Conservation (phyloP, 1,140 invertebrate species). For the Harlomillsia oculata region DNA sequence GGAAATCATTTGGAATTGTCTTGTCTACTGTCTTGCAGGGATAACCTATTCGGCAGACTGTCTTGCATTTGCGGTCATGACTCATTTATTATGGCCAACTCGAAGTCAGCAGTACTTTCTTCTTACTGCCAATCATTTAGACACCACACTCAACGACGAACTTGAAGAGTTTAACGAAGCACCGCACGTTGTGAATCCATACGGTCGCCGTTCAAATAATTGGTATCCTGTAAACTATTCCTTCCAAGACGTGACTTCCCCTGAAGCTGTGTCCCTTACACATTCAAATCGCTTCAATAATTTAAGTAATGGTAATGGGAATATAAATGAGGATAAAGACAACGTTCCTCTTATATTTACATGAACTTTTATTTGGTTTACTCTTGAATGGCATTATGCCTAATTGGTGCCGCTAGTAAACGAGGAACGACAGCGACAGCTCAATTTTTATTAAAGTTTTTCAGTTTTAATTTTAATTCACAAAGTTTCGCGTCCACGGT, state of each 20-base stretch:
- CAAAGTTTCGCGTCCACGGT: too few species aligned
- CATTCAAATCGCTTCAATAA: constrained; percentile 9
- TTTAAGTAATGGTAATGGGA: not conserved
- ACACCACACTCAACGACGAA: constrained; percentile 64
- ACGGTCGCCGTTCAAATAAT: constrained; percentile 10
- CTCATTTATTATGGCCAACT: constrained; percentile 86
- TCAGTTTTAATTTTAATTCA: too few species aligned
- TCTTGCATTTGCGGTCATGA: constrained; percentile 85
- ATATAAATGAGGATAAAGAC: constrained; percentile 25
- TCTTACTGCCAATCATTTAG: constrained; percentile 49
- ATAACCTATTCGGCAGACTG: constrained; percentile 90
- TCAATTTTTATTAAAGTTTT: too few species aligned
- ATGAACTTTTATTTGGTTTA: too few species aligned
- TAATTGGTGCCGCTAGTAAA: too few species aligned
- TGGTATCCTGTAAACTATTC: constrained; percentile 25
- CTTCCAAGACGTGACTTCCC: constrained; percentile 28
- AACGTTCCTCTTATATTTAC: constrained; percentile 31
- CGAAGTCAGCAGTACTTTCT: constrained; percentile 81
- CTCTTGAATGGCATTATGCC: too few species aligned
- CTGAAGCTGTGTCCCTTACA: constrained; percentile 29
- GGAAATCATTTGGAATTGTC: not conserved
- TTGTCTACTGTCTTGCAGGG: constrained; percentile 47
- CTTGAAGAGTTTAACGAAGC: constrained; percentile 85
- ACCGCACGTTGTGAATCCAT: constrained; percentile 65
- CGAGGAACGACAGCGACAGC: too few species aligned